Conservation (phyloP, 2,113 vertebrate species). For the Panthera leo region DNA sequence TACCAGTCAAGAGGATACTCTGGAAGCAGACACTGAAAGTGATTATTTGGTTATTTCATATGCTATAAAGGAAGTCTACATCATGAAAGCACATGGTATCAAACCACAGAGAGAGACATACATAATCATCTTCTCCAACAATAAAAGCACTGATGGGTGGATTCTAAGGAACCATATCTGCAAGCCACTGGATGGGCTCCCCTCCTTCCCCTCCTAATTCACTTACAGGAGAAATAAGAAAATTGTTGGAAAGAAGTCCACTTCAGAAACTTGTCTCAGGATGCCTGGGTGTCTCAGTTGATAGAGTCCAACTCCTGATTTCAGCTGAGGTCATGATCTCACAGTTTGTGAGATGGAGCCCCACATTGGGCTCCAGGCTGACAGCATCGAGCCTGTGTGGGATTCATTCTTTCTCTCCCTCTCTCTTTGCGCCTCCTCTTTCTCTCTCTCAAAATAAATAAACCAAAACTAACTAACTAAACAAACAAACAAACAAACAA, state of each 20-base stretch:
- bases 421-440: too few species aligned
- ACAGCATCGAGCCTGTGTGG: too few species aligned
- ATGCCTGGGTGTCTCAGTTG: too few species aligned
- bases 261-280: neutral
- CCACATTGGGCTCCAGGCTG: too few species aligned
- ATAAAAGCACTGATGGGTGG: neutral
- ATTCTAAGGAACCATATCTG: neutral
- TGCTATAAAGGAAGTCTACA: neutral
- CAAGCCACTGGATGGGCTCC: neutral
- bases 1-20: neutral
- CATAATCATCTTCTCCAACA: neutral
- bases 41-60: conserved; percentile 37
- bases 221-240: neutral
- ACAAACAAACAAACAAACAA: too few species aligned
- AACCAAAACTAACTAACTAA: too few species aligned
- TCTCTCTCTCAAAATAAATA: too few species aligned
- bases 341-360: too few species aligned
- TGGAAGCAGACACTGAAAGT: neutral
- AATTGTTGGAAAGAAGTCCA: neutral
- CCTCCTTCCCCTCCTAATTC: neutral
- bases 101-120: neutral
- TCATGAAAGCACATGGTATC: neutral
- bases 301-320: too few species aligned
- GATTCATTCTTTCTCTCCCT: too few species aligned
- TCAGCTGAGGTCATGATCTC: too few species aligned